Evolutionary conservation across 1,140 invertebrate genomes (phyloP), one percentile per base, ranked within the genome.

Genomic region (Leucophenga varia): DNA sequence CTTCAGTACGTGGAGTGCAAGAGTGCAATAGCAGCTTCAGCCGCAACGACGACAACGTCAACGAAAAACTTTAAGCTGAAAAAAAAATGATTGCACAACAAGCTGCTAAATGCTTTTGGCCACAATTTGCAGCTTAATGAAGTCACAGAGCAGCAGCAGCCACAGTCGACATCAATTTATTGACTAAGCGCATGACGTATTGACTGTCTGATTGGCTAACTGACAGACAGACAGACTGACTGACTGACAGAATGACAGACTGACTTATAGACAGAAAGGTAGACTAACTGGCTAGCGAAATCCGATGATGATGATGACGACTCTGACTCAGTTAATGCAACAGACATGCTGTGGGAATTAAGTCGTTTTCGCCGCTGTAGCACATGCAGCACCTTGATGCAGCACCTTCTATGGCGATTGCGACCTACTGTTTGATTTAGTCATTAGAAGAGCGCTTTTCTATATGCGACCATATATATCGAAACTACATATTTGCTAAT

Each of bases 281-380:
- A 30, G 7, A 30, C 25, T n/a, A n/a, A 30, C 25, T 7, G 12
- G 7, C 7, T 8, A 30, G 25, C 7, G 7, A n/a, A 30, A 30
- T 7, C 7, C n/a, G 25, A 30, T 8, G 12, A 30, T 30, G 25
- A 30, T n/a, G 25, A 30, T 36, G 10, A 16, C 34, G 34, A 36
- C 16, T 5, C 34, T 7, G 34, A n/a, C 7, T 5, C 34, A n/a
- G 7, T 7, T n/a, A n/a, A 36, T 16, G 10, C 28, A 50, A 37
- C 43, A n/a, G 56, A 59, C 63, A 61, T 50, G 52, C 55, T 54
- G 61, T 65, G 61, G 61, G 61, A 65, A 65, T 65, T 58, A 49
- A 63, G 59, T 41, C 42, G 49, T 65, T 43, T 41, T 36, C 14
- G 36, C 32, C 30, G 41, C 18, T 21, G 38, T 32, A 22, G 43